Evolutionary conservation across 2,888 invertebrate genomes (phyloP).

Genomic region (Apamea epomidion): DNA sequence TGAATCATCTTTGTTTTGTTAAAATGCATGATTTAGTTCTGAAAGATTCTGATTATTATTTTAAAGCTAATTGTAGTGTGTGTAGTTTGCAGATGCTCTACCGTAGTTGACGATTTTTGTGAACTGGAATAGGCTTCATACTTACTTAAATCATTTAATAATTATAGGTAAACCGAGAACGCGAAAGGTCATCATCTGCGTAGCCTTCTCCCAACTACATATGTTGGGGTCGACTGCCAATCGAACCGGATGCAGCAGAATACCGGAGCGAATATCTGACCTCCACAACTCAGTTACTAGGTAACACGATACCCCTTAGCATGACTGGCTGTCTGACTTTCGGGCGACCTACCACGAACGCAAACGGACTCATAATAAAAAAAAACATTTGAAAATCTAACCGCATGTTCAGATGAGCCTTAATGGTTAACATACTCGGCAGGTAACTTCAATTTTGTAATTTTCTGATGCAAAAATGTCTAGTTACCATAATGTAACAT

Average conservation of each 20-base stretch:
- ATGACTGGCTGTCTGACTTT: background rate
- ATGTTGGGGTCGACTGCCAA: background rate
- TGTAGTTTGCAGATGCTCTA: no score
- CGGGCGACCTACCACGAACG: background rate
- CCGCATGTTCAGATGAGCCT: background rate
- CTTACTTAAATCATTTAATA: no score
- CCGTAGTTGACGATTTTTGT: no score
- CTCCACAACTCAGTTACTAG: background rate
- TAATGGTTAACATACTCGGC: background rate
- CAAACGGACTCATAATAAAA: background rate
- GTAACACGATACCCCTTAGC: background rate
- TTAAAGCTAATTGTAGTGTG: background rate
- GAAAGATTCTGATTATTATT: background rate
- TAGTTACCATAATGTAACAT: background rate
- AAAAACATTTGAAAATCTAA: background rate
- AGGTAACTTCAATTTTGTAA: background rate
- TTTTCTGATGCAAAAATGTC: slow-evolving; percentile 3
- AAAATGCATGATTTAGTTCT: background rate
- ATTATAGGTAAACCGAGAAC: no score
- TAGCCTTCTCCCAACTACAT: background rate
- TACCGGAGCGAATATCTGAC: background rate
- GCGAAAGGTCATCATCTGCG: no score
- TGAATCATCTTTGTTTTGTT: background rate
- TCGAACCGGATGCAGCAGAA: background rate
- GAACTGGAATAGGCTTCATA: no score